Evolutionary conservation across 1,140 invertebrate genomes (phyloP), one percentile per base, ranked within the genome.

Genomic region (Magallana ariakensis): DNA sequence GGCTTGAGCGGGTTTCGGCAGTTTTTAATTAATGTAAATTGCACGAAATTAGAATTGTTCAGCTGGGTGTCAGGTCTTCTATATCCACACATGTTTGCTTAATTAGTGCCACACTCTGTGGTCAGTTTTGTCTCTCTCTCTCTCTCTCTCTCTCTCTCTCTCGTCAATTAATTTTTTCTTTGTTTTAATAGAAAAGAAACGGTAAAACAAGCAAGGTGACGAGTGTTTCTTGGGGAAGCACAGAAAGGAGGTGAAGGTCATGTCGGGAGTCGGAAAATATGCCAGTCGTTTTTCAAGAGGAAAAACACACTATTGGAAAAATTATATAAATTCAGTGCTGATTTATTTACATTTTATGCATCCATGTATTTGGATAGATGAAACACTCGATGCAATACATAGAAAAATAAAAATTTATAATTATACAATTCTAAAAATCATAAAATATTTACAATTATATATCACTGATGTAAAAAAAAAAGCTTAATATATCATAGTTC

Each of bases 261-360:
- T n/a, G 62, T 66, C 22, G 62, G 62, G 9, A 66, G 62, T 19
- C 16, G n/a, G 15, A 66, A 66, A 19, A 19, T 66, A 10, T 22
- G 6, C 4, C n/a, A 66, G 8, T 26, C 62, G 5, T 66, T 66
- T 19, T 66, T 19, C n/a, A 66, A 66, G 22, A 66, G 62, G n/a
- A 66, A 66, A 19, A 66, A 66, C n/a, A 66, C n/a, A 19, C 9
- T 66, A n/a, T 66, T 66, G n/a, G 62, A 66, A 66, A 66, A 66
- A 19, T 16, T 66, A 26, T 46, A 3, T 46, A 46, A 46, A 46
- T 46, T 46, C 33, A 46, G 33, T 46, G 33, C 33, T 46, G 33
- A 46, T 46, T 46, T 4, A 46, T 5, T 46, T 46, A 46, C 33
- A 46, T 46, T 46, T 46, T 46, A 46, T 46, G 5, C 33, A 46